Evolutionary conservation across 1,140 invertebrate species (phyloP), one percentile per base, ranked within the genome.

Genomic region (Agrypnia vestita): DNA sequence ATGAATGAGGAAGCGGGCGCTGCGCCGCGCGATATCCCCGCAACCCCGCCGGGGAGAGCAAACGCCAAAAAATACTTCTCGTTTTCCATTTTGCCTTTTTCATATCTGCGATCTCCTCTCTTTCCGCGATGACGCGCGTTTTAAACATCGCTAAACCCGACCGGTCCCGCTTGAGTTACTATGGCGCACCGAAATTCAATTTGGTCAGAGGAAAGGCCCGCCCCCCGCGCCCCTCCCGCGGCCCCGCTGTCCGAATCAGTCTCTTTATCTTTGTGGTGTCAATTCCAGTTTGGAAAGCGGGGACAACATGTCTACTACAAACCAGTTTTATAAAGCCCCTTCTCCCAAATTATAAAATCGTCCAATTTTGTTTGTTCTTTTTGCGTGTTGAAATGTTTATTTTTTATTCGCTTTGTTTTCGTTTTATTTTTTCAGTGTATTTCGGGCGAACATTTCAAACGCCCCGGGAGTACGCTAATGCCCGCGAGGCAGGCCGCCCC

Each of bases 281-380:
- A 84, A 82, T 82, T 84, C 83, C 78, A 84, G 83, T 84, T 84
- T 84, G 80, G 78, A 76, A 78, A 77, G 80, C 78, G 80, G 78
- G 78, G 80, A 80, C 80, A 78, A 84, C 83, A 80, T 80, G 83
- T 84, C 80, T 82, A 84, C 83, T 82, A 80, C 82, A 80, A 84
- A 84, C 83, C 83, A 78, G 83, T 84, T 83, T 83, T 83, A 81
- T 81, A 79, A 81, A 80, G 76, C 78, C 71, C 82, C 79, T 79
- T 79, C 82, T 77, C 62, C 82, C 82, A 81, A 81, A 81, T 83
- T 83, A 81, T 81, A 81, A 81, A 81, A 81, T 83, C 82, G 82
- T 80, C 82, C 82, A 83, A 83, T 80, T 83, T 83, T 80, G 82
- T 82, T 82, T 82, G 78, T 82, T 82, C 81, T 82, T 82, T 82